Base-by-base conservation (phyloP, 1,140 invertebrate genomes). In the Lepidostoma basale region DNA sequence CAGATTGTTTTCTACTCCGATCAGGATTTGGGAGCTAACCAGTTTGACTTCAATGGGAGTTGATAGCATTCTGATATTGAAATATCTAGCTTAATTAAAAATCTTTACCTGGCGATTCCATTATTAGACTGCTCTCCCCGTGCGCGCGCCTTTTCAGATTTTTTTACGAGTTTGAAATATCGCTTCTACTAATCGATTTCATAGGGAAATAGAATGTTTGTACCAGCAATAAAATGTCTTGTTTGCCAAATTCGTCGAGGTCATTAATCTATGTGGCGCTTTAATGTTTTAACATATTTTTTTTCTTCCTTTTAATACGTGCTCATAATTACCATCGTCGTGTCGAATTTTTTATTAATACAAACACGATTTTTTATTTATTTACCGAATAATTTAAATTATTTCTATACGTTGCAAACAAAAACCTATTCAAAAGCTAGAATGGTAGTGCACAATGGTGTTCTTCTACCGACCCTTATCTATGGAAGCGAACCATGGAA, bases 201-300 rank as follows among this genome's bases (percentile, higher is more conserved):
- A 18, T 40, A 40, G 18, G 39, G 39, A 40, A 40, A 40, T 40
- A n/a, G 18, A 40, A 16, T 16, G 39, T 16, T 40, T 40, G 39
- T n/a, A n/a, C 1, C 36, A 39, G 36, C 3, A 1, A 47, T 23
- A 47, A 47, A 47, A 47, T 47, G 23, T 16, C 28, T 33, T 18
- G 28, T 54, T n/a, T 56, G 28, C 16, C 5, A 16, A 56, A 56
- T 56, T 56, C 52, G 52, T 10, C 52, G 52, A 56, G 28, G 52
- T 56, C 52, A 56, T 56, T 56, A 33, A 56, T 56, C 26, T 56
- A 14, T 33, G 36, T 33, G 14, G n/a, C 52, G 8, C 12, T 56
- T 56, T 56, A 56, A 56, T 1, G 28, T 18, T 56, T 56, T 56
- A 56, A 56, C 0, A 20, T 18, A 16, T 30, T 14, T 56, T 56